Evolutionary conservation across 2,888 invertebrate genomes (phyloP).

Genomic region (Plebejus argus): DNA sequence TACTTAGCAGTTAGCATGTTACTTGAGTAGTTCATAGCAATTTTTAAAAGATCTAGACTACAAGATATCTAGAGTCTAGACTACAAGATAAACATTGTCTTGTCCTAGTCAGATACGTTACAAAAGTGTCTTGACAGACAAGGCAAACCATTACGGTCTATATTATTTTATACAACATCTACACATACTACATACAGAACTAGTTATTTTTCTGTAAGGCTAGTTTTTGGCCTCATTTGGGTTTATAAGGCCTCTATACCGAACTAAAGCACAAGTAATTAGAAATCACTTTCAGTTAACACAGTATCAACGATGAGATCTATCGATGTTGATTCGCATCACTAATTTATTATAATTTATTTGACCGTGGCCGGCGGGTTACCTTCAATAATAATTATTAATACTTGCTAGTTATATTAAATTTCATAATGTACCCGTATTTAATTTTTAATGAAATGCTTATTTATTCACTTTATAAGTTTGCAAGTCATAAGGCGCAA

Average conservation of each 20-base stretch:
- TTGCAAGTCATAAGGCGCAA: neutral
- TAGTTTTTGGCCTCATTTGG: too few relatives aligned
- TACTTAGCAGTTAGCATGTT: too few relatives aligned
- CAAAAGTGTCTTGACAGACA: too few relatives aligned
- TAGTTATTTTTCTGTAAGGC: too few relatives aligned
- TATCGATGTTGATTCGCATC: slow-evolving; percentile 5
- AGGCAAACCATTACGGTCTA: too few relatives aligned
- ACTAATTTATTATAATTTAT: slow-evolving; percentile 26
- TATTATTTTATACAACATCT: too few relatives aligned
- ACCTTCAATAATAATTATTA: slow-evolving; percentile 26
- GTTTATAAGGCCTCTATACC: neutral
- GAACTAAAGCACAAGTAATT: neutral
- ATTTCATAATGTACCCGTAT: slow-evolving; percentile 21
- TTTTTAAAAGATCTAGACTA: too few relatives aligned
- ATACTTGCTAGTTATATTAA: slow-evolving; percentile 3
- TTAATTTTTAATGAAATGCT: neutral
- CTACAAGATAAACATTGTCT: too few relatives aligned
- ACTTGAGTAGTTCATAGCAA: too few relatives aligned
- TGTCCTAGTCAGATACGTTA: too few relatives aligned
- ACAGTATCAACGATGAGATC: neutral
- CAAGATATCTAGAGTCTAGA: too few relatives aligned
- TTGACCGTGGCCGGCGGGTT: slow-evolving; percentile 23
- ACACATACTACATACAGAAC: too few relatives aligned
- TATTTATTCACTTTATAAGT: neutral
- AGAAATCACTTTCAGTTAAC: slow-evolving; percentile 5